Base-by-base conservation (phyloP, 2,888 invertebrate species). In the Hesperia comma region DNA sequence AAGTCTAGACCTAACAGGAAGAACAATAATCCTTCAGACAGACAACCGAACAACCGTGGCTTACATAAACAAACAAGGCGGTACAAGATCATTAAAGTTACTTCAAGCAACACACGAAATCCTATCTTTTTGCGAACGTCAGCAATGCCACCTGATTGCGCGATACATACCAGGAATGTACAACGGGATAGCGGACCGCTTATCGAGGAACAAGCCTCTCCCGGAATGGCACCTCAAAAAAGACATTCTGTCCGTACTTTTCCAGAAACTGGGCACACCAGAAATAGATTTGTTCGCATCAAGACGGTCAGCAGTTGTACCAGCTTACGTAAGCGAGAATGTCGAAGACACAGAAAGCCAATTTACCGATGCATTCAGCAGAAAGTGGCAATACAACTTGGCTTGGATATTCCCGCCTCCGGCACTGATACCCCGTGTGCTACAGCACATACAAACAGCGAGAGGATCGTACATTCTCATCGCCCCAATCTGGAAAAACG, bases 81-180 rank as follows among this genome's bases (percentile, higher is more conserved):
- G n/a, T n/a, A n/a, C n/a, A n/a, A n/a, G n/a, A n/a, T n/a, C n/a
- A n/a, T n/a, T n/a, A n/a, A n/a, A n/a, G n/a, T n/a, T n/a, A n/a
- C n/a, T n/a, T n/a, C 58, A 67, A 6, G 53, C 41, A 10, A 19
- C 69, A n/a, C 12, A 14, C 8, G 55, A 67, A 14, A 63, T 72
- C 1, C 51, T 72, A 1, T 4, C 63, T 3, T 14, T 72, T 3
- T 55, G 55, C 32, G 57, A 69, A 2, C 46, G 32, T 26, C 54
- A 33, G 21, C 12, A 43, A 43, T 43, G 43, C 15, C 43, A 43
- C 53, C 66, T 8, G 67, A 69, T 40, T 33, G 43, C 72, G 0
- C 61, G 68, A 1, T 72, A 73, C 60, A 41, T 74, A 2, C 74
- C 74, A 6, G 73, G 73, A 2, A 54, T 40, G 17, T 72, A 70